A percentile compares a stretch with the other conserved stretches of the same genome.
Evolutionary conservation across 2,797 vertebrate genomes (phyloP).

Genomic region (Argyrosomus regius): DNA sequence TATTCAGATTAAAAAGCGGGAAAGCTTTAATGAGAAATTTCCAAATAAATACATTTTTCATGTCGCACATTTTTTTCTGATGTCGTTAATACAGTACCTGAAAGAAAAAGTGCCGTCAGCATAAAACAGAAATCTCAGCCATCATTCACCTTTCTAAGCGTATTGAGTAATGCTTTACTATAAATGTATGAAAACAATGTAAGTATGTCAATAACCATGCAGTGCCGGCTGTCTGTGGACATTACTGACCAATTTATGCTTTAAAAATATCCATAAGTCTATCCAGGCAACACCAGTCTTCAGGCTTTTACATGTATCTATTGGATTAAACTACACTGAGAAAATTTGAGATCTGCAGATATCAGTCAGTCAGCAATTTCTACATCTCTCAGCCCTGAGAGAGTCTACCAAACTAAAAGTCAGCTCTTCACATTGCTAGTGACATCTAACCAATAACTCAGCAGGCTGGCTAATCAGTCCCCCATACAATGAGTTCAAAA

Average conservation of each 20-base stretch:
- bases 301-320: not conserved
- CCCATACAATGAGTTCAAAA: not conserved
- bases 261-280: slow-evolving; percentile 10
- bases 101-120: slow-evolving; percentile 33
- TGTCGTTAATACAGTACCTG: slow-evolving; percentile 11
- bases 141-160: slow-evolving; percentile 4
- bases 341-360: not conserved
- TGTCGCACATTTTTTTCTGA: slow-evolving; percentile 25
- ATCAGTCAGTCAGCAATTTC: slow-evolving; percentile 21
- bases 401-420: not conserved
- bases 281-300: not conserved
- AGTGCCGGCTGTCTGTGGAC: slow-evolving; percentile 14
- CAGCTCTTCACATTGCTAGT: not conserved
- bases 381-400: no score
- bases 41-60: slow-evolving; percentile 39
- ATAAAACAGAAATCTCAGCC: slow-evolving; percentile 18
- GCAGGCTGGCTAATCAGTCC: not conserved
- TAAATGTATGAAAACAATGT: slow-evolving; percentile 34
- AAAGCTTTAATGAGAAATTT: not conserved
- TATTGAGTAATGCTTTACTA: not conserved
- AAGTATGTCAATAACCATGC: slow-evolving; percentile 38
- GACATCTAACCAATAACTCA: slow-evolving; percentile 21
- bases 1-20: slow-evolving; percentile 30
- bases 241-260: slow-evolving; percentile 24
- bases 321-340: slow-evolving; percentile 4